Base-by-base conservation (phyloP, 2,888 invertebrate species). In the Microctonus hyperodae region DNA sequence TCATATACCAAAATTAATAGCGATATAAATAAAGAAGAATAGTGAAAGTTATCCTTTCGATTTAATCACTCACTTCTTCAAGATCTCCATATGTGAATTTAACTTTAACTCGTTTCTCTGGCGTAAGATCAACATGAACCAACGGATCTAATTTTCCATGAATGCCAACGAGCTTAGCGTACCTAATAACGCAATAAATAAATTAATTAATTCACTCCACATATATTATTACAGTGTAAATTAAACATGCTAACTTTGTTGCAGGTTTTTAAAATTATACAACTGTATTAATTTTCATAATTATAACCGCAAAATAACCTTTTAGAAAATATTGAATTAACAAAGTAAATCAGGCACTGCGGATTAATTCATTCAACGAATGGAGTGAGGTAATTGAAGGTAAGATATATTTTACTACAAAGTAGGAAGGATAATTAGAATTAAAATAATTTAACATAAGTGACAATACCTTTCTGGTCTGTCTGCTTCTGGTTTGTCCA, bases 81-180 rank as follows among this genome's bases (percentile, higher is more conserved):
- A 88, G 88, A 76, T 90, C 89, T 23, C 93, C 94, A 82, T 91
- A 95, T 3, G 91, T 92, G 79, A 97, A 91, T 44, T 90, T 90
- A 69, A 96, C 92, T 85, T 93, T 93, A 48, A 95, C 94, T 68
- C 92, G 89, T 82, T 94, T 94, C 83, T 94, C 94, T 7, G 94
- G 93, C 80, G 92, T 87, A 75, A 97, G 88, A 86, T 94, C 93
- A 53, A 97, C 91, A 73, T 95, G 92, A 63, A 95, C 95, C 75
- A 97, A 86, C 0, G 96, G 96, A 85, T 96, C 93, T 68, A 97
- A 87, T 84, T 94, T 91, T 61, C 97, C 97, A 83, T 97, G 95
- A 71, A 92, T 90, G 55, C 88, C 88, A 51, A 94, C 88, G 72
- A 97, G 86, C 84, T 96, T 95, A 81, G 89, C 88, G 83, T 93